Base-by-base conservation (phyloP, 2,797 vertebrate genomes). In the Decapterus maruadsi region DNA sequence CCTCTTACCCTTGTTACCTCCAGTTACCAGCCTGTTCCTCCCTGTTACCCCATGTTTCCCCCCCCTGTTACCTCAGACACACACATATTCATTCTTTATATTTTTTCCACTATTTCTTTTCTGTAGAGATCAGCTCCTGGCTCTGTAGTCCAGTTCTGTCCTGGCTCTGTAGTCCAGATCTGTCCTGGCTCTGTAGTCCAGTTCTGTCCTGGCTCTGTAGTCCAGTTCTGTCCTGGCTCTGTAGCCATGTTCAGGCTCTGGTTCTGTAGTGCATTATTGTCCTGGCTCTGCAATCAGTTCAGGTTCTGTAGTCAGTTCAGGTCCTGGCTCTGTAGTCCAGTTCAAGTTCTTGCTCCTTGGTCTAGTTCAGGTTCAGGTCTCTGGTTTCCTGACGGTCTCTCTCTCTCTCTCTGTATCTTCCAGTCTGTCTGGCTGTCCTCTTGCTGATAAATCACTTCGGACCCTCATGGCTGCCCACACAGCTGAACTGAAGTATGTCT, bases 391-490 rank as follows among this genome's bases (percentile, higher is more conserved):
- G 79, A 91, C 72, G 6, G 11, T 10, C 34, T 59, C 64, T 85
- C 80, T 87, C 64, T 85, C 80, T 87, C 81, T 91, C 70, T 90
- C 86, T 92, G 82, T 89, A 79, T 91, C 85, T 90, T 92, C 85
- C 97, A 99, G 98, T 96, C 97, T 99, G 95, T 99, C 98, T 97
- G 98, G 98, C 97, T 99, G 98, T 96, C 98, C 98, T 97, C 97
- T 99, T 96, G 98, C 98, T 97, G 98, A 99, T 97, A 99, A 99
- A 96, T 99, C 97, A 95, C 97, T 99, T 95, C 98, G 98, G 98
- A 99, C 98, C 96, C 97, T 99, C 95, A 99, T 99, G 97, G 98
- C 98, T 97, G 97, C 98, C 94, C 98, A 99, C 94, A 97, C 98
- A 96, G 96, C 97, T 97, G 98, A 99, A 96, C 97, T 99, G 95